Evolutionary conservation across 2,797 vertebrate species (phyloP), one percentile per base, ranked within the genome.

Genomic region (Aphelocoma californica): DNA sequence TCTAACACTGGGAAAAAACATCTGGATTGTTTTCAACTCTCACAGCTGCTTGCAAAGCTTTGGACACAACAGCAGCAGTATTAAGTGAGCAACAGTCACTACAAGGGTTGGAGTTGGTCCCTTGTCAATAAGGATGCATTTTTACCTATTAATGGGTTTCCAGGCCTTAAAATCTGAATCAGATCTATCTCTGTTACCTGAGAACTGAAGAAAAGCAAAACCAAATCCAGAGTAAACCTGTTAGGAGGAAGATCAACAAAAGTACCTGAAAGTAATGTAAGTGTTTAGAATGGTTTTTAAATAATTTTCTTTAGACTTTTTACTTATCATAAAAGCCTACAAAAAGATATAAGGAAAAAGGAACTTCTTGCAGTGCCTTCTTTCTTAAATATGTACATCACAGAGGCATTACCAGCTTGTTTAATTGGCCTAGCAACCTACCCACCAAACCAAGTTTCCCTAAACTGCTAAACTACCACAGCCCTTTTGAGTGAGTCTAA

Each of bases 11-110:
- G 44, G 7, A 25, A 31, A 81, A 64, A 48, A 29, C 25, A 90
- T 93, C 77, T 81, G 81, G 86, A 72, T 51, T n/a, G 24, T 81
- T 92, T 92, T 65, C 80, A 79, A 88, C 38, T 94, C 70, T 81
- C 0, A 0, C 80, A 95, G 92, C 61, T 86, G 80, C 62, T 71
- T 57, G 34, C 61, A 81, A 81, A 90, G 42, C 61, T 53, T 67
- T 56, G 73, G 58, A 64, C 53, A 45, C 62, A 80, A 48, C 38
- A 78, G 70, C 65, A 87, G 77, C 21, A 14, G 66, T 40, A 87
- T 62, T 36, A 87, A 75, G 50, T 10, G 50, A 90, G 87, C n/a
- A 82, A 48, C 20, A 20, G 20, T 66, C 51, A 26, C 56, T 78
- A 9, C 44, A 57, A 67, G 67, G 51, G 64, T 47, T 84, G 25